These are phyloP conservation scores for Osmerus mordax DNA, from an alignment of 2,113 vertebrate species.

Conservation along the genomic window DNA sequence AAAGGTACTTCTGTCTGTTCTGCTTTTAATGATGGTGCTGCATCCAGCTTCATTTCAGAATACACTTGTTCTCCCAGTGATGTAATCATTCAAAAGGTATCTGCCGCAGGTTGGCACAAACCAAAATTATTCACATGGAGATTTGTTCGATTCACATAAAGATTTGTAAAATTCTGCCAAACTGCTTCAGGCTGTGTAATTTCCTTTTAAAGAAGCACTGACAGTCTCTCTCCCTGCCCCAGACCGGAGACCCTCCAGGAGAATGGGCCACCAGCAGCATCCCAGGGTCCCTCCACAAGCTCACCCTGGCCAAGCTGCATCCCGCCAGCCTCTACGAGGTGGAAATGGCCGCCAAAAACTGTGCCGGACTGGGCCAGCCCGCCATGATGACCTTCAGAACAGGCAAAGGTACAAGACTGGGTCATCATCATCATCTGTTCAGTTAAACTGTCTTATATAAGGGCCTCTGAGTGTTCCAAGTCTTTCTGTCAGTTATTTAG, in stretches of 20 bases:
- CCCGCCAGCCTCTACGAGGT: slow-evolving; percentile 94
- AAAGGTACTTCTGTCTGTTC: slow-evolving; percentile 75
- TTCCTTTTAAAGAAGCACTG: neutral
- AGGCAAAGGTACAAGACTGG: slow-evolving; percentile 69
- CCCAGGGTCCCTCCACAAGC: slow-evolving; percentile 80
- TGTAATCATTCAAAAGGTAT: no score
- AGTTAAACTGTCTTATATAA: neutral
- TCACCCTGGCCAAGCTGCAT: slow-evolving; percentile 85
- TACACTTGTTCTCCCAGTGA: no score
- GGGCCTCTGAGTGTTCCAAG: no score
- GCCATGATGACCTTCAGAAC: slow-evolving; percentile 99
- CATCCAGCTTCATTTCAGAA: no score
- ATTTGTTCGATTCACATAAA: neutral
- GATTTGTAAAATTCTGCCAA: neutral
- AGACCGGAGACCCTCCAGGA: slow-evolving; percentile 80
- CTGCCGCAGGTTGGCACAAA: no score
- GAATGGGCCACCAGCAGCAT: slow-evolving; percentile 83
- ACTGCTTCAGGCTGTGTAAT: neutral
- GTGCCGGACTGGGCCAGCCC: slow-evolving; percentile 87
- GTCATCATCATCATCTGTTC: neutral
- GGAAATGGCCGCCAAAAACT: slow-evolving; percentile 93
- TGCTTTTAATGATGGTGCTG: no score
- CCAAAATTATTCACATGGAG: neutral
- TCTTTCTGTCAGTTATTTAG: no score
- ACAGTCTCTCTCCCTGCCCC: slow-evolving; percentile 36